Evolutionary conservation across 23 tunicate species (phyloP).

Genomic region (Aplidium turbinatum): DNA sequence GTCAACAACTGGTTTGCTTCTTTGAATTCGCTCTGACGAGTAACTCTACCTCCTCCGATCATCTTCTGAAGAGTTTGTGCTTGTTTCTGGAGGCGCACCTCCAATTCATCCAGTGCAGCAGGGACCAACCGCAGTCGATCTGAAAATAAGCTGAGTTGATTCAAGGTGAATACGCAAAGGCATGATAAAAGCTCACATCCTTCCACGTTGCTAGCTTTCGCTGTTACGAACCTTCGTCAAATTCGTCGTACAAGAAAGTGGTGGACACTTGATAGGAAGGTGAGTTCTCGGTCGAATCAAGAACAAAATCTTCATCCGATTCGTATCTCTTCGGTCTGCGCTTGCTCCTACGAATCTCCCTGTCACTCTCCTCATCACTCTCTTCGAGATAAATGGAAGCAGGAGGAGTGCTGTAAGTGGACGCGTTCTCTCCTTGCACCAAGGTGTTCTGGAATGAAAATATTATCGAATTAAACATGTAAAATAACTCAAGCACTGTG

Average conservation of each 20-base stretch:
- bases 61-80: constrained; percentile 42
- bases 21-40: constrained; percentile 12
- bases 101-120: constrained; percentile 69
- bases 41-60: constrained; percentile 8
- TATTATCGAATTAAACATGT: background rate
- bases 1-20: constrained; percentile 6
- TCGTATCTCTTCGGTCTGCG: constrained; percentile 55
- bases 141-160: constrained; percentile 5
- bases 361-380: constrained; percentile 41
- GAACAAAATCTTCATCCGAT: constrained; percentile 57
- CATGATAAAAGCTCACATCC: too few species aligned
- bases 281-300: constrained; percentile 37
- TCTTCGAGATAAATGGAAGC: constrained; percentile 52
- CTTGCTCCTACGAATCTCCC: constrained; percentile 48
- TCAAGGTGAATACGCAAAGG: too few species aligned
- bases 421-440: constrained; percentile 22
- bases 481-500: background rate
- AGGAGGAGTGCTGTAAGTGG: constrained; percentile 31
- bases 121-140: constrained; percentile 42
- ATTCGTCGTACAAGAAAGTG: constrained; percentile 30
- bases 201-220: too few species aligned
- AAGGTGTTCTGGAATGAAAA: constrained; percentile 14
- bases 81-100: constrained; percentile 39
- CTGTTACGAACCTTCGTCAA: constrained; percentile 31
- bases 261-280: background rate